These are phyloP conservation scores for Tretioscincus oriximinensis DNA, from an alignment of 2,113 vertebrate species.

Conservation along the genomic window DNA sequence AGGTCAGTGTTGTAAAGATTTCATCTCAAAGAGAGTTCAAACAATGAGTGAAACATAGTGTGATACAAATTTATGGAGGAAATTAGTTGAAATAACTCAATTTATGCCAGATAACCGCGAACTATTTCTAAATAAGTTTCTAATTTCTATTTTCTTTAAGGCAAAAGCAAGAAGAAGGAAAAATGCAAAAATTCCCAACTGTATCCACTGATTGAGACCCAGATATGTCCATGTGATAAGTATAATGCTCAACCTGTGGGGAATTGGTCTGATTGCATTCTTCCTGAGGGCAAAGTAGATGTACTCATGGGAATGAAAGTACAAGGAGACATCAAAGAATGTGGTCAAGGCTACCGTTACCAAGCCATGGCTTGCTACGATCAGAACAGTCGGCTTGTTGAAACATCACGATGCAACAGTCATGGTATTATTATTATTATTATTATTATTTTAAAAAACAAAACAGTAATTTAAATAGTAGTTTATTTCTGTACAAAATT, in stretches of 20 bases:
- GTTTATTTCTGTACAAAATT: neutral
- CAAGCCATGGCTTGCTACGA: slow-evolving; percentile 98
- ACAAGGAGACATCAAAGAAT: slow-evolving; percentile 88
- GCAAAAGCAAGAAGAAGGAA: slow-evolving; percentile 96
- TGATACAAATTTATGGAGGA: too few species aligned
- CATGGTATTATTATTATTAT: slow-evolving; percentile 76
- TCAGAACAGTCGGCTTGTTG: slow-evolving; percentile 90
- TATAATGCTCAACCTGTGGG: slow-evolving; percentile 95
- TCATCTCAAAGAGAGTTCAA: too few species aligned
- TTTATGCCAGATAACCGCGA: neutral
- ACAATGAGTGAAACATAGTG: too few species aligned
- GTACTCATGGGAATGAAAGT: slow-evolving; percentile 78
- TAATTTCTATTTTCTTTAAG: slow-evolving; percentile 68
- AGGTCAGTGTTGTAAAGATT: too few species aligned
- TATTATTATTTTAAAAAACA: too few species aligned
- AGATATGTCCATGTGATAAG: slow-evolving; percentile 96
- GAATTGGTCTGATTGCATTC: slow-evolving; percentile 97
- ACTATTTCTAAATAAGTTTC: slow-evolving; percentile 12
- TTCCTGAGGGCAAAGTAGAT: slow-evolving; percentile 84
- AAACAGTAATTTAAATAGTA: too few species aligned
- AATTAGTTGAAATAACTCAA: neutral
- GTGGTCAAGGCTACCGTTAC: slow-evolving; percentile 95
- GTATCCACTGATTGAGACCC: slow-evolving; percentile 93
- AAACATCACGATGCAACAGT: slow-evolving; percentile 93
- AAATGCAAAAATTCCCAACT: slow-evolving; percentile 93